Evolutionary conservation across 2,113 vertebrate genomes (phyloP).

Genomic region (Dicrurus megarhynchus): DNA sequence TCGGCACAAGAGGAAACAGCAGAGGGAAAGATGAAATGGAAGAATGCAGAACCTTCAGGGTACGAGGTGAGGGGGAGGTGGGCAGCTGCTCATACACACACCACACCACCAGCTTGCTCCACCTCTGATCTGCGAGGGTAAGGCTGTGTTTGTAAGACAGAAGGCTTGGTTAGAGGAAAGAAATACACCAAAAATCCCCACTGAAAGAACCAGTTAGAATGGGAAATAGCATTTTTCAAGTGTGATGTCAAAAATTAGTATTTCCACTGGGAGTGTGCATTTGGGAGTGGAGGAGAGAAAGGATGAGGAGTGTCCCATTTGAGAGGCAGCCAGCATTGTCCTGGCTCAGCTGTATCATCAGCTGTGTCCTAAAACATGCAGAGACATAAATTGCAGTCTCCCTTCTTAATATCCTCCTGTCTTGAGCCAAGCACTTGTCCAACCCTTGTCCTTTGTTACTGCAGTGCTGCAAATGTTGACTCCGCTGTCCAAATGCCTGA

Average conservation of each 20-base stretch:
- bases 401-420: not conserved
- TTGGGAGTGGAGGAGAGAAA: not conserved
- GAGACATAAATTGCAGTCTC: not conserved
- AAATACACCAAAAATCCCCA: not conserved
- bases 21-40: not conserved
- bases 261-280: not conserved
- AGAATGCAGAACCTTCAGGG: not conserved
- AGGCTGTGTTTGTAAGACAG: not conserved
- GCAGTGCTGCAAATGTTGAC: not conserved
- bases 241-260: not conserved
- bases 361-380: not conserved
- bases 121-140: not conserved
- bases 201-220: not conserved
- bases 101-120: not conserved
- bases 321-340: not conserved
- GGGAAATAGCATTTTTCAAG: not conserved
- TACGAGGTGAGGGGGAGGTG: not conserved
- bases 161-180: not conserved
- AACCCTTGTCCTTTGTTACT: not conserved
- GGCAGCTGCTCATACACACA: not conserved
- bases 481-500: not conserved
- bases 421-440: not conserved
- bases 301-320: not conserved
- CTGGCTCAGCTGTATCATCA: not conserved
- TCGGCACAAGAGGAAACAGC: not conserved